Conservation (phyloP, 2,888 invertebrate genomes). For the Seira musarum region DNA sequence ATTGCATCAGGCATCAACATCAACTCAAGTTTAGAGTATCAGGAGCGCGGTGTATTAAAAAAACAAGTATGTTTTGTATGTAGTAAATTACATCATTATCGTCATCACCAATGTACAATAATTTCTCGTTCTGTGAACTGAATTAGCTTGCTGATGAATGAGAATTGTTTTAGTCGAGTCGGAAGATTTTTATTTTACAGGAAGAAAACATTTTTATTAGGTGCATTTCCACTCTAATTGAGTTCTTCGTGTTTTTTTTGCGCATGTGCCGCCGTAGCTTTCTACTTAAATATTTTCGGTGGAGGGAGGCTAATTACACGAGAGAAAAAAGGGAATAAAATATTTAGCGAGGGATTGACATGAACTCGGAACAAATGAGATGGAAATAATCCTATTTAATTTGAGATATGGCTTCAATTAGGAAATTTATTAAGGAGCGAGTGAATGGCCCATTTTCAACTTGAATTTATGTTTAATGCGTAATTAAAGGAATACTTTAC, state of each 20-base stretch:
- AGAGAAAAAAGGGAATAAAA: not conserved
- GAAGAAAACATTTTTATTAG: slow-evolving; percentile 7
- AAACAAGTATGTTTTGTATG: slow-evolving; percentile 6
- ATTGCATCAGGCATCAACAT: not conserved
- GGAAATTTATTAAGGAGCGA: too few relatives aligned
- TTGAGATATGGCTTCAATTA: slow-evolving; percentile 7
- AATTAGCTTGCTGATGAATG: slow-evolving; percentile 43
- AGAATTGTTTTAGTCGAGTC: slow-evolving; percentile 3
- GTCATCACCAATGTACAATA: slow-evolving; percentile 23
- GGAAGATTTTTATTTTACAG: not conserved
- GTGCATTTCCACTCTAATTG: slow-evolving; percentile 3
- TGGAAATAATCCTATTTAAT: not conserved
- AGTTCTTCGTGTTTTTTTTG: not conserved
- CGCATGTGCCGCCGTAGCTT: not conserved
- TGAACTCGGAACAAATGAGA: slow-evolving; percentile 10
- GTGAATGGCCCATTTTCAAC: not conserved
- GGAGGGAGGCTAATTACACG: not conserved
- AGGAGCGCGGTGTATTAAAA: not conserved
- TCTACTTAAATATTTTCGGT: not conserved
- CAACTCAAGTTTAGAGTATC: not conserved
- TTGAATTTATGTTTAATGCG: not conserved
- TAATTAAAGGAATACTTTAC: not conserved
- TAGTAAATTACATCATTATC: slow-evolving; percentile 10
- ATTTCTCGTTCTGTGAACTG: slow-evolving; percentile 23
- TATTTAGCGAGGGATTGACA: slow-evolving; percentile 7